Base-by-base conservation (phyloP, 2,797 vertebrate species). In the Rhyacichthys aspro region DNA sequence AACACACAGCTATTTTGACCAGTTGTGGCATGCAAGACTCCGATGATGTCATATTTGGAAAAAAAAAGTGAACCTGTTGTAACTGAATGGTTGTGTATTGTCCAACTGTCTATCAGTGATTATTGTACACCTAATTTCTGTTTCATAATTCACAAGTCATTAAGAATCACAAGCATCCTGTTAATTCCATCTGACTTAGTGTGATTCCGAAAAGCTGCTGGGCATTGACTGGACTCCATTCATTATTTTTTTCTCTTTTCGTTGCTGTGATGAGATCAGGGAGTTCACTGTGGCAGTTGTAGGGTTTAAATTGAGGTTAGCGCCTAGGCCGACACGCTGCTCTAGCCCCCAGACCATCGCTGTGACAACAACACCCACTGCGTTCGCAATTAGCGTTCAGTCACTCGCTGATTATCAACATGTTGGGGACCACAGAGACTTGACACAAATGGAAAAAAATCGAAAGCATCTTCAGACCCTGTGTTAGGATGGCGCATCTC, bases 331-430 rank as follows among this genome's bases (percentile, higher is more conserved):
- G 73, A 76, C 76, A 76, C 32, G 73, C 64, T 64, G 60, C 72
- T 63, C 38, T 23, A 41, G 47, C 77, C 64, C 60, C 1, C 36
- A 67, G 8, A 36, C 60, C 62, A 42, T 85, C 84, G 53, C 86
- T 53, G 79, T 86, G 76, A 84, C 85, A 81, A 85, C 81, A 72
- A 23, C 78, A 63, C 62, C 60, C 62, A 36, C 68, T 42, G 43
- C 44, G 73, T 68, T 85, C 72, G 68, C 75, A 83, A 83, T 87
- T 81, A 86, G 76, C 76, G 68, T 85, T 67, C 72, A 72, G 59
- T 59, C 61, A 43, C 16, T 70, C 11, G 18, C 60, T 63, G 71
- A 81, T 80, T 67, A 65, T 59, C 44, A 50, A 43, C 59, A 11
- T 10, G 28, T 42, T 45, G 57, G 36, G 58, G 73, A 59, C 76